Evolutionary conservation across 35 echinoderm and acorn worm species (phyloP), one percentile per base, ranked within the genome.

Genomic region (Ptychodera flava): DNA sequence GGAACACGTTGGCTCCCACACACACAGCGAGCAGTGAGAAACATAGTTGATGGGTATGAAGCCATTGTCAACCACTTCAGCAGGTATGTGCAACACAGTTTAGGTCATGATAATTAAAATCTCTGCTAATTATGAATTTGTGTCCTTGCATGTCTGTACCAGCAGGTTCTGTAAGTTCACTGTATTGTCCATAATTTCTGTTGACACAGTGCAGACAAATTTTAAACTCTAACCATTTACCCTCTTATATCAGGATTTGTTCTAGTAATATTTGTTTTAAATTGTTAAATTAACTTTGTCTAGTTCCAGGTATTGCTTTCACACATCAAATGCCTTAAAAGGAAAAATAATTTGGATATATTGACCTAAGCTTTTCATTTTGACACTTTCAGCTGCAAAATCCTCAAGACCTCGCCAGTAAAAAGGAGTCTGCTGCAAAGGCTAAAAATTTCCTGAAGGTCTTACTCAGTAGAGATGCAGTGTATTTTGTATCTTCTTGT

Each of bases 1-100:
- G 85, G 88, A 0, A 93, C 85, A 0, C 31, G 88, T 16, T 93
- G 92, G 92, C 35, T 90, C 22, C 92, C 88, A 22, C 92, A 93
- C 80, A 37, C 85, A 22, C 32, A 86, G 81, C 83, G 91, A 29
- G 91, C 91, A 16, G 0, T 89, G 82, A 37, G 78, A 22, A 75
- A 93, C 45, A 32, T 89, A 0, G 78, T 85, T 34, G 16, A 36
- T 36, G 82, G 81, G 31, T 93, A 93, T 31, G 76, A 81, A 64
- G 78, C 91, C 1, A 32, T 93, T 0, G 53, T 45, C 12, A 78
- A 79, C 33, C 85, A 91, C 84, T 78, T 85, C 10, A 37, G 32
- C 82, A 91, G 84, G 89, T 91, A 86, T 10, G 36, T 0, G 16
- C 16, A 33, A n/a, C n/a, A n/a, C 64, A n/a, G 32, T 35, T 36